Conservation (phyloP, 2,797 vertebrate species). For the Alfaro cultratus region DNA sequence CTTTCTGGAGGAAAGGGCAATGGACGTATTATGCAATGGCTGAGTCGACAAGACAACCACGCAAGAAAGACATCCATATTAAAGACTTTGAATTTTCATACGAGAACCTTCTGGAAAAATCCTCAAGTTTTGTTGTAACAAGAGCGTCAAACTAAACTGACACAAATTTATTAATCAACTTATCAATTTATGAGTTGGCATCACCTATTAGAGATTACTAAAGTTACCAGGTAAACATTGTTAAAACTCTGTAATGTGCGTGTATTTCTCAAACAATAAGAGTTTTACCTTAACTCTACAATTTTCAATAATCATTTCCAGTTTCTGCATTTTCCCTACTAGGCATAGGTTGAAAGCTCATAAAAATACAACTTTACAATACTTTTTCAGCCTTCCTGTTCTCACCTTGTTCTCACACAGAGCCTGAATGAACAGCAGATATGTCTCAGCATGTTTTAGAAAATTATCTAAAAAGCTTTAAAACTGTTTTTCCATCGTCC, state of each 20-base stretch:
- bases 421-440: background rate
- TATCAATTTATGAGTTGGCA: background rate
- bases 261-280: background rate
- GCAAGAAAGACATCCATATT: background rate
- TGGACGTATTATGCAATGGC: background rate
- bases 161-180: background rate
- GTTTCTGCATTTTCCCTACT: background rate
- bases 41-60: background rate
- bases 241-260: background rate
- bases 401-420: background rate
- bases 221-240: background rate
- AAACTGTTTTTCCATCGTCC: background rate
- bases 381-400: background rate
- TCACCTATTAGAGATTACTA: background rate
- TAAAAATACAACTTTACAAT: background rate
- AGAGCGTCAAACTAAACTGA: background rate
- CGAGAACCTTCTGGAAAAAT: background rate
- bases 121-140: background rate
- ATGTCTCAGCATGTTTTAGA: background rate
- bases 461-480: background rate
- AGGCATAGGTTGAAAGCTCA: background rate
- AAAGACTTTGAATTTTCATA: background rate
- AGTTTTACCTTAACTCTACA: background rate
- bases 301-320: background rate
- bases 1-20: background rate